These are phyloP conservation scores for Drosophila baimaii DNA, from an alignment of 1,140 invertebrate genomes.

Conservation along the genomic window DNA sequence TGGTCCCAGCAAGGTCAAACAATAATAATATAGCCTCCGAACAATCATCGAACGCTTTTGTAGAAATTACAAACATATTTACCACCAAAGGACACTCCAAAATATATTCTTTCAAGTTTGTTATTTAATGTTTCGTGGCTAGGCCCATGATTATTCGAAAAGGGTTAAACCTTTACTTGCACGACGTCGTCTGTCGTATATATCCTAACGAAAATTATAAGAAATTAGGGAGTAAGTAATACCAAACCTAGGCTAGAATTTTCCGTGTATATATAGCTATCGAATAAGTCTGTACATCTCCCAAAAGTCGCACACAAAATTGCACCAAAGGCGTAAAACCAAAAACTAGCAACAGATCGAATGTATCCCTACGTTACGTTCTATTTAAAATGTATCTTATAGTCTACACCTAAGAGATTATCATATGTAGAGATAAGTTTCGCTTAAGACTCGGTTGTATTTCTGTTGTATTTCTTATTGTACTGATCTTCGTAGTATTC, in stretches of 20 bases:
- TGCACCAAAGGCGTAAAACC: slow-evolving; percentile 72
- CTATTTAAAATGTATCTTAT: slow-evolving; percentile 1
- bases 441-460: slow-evolving; percentile 58
- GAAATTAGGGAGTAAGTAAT: background rate
- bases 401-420: background rate
- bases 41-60: background rate
- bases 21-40: background rate
- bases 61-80: background rate
- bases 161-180: slow-evolving; percentile 6
- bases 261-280: slow-evolving; percentile 53
- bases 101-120: background rate
- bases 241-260: background rate
- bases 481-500: slow-evolving; percentile 78
- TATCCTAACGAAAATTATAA: background rate
- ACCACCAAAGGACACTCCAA: slow-evolving; percentile 7
- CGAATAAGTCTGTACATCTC: slow-evolving; percentile 62
- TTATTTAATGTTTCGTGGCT: slow-evolving; percentile 1
- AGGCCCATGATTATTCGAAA: background rate
- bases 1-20: too few species aligned
- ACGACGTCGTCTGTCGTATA: background rate
- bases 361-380: slow-evolving; percentile 22
- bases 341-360: slow-evolving; percentile 32
- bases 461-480: slow-evolving; percentile 60
- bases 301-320: slow-evolving; percentile 19
- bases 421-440: slow-evolving; percentile 19